Evolutionary conservation across 1,140 invertebrate species (phyloP), one percentile per base, ranked within the genome.

Genomic region (Notospermus geniculatus): DNA sequence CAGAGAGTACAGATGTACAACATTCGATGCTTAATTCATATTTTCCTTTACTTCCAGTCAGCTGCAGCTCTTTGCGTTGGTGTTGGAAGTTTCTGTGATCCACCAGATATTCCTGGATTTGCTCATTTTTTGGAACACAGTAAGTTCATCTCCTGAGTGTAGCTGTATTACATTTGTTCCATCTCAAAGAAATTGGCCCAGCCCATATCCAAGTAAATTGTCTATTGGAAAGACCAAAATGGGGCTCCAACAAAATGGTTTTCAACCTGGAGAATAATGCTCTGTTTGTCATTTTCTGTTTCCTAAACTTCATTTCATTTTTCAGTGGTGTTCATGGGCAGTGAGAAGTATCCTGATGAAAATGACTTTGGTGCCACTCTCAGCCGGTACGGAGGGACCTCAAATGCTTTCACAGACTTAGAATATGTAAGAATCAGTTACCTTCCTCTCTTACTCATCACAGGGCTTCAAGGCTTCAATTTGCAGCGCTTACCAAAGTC

Each of bases 281-380:
- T 7, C 25, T 46, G 5, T 52, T 46, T 19, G 11, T 17, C 46
- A 7, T 9, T 13, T 54, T 13, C 1, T 19, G n/a, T 27, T 59
- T 30, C 23, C 23, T 39, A 54, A 54, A 54, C 22, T 54, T 19
- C 11, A 54, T 50, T 15, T 66, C 57, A 11, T 23, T 56, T 75
- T 70, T 54, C 63, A 80, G 79, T 81, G 78, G 77, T 81, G 7
- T 81, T 81, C 62, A 80, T 79, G 77, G 78, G 78, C 1, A 79
- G 77, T 69, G 65, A 73, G 72, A 93, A 91, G 71, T 94, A 89
- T 82, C 90, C 91, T 2, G 83, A 87, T 79, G 91, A 94, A 80
- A 94, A 94, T 80, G 89, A 88, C 67, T 91, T 93, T 71, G 90
- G 93, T 82, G 80, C 87, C 2, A 93, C 89, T 71, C 85, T 94